Conservation (phyloP, 2,113 vertebrate genomes). For the Paraplagusia blochii region DNA sequence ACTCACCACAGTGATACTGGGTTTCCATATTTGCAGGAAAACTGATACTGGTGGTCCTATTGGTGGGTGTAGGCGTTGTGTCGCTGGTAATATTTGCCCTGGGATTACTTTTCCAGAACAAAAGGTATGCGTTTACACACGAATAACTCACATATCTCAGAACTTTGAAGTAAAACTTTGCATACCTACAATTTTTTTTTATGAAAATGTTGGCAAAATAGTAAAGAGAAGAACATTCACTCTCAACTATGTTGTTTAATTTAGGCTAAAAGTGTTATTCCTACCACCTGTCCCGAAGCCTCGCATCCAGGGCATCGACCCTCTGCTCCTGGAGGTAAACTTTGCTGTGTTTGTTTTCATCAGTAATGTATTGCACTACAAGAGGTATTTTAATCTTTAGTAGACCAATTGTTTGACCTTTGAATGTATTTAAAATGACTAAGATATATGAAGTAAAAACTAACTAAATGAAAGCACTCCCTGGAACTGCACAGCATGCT, state of each 20-base stretch:
- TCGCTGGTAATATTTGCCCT: constrained; percentile 62
- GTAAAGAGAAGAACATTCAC: background rate
- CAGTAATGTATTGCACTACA: too few relatives aligned
- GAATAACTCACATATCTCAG: background rate
- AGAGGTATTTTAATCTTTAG: too few relatives aligned
- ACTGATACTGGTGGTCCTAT: constrained; percentile 59
- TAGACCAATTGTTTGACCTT: too few relatives aligned
- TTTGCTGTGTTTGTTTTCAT: too few relatives aligned
- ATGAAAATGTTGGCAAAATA: too few relatives aligned
- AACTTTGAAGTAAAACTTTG: too few relatives aligned
- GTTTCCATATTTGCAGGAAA: constrained; percentile 48
- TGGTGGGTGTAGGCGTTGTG: constrained; percentile 45
- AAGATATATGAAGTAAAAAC: too few relatives aligned
- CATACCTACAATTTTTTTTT: too few relatives aligned
- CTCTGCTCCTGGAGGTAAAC: constrained; percentile 70
- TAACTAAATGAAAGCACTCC: too few relatives aligned
- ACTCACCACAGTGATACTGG: background rate
- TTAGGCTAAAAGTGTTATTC: constrained; percentile 72
- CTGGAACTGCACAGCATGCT: too few relatives aligned
- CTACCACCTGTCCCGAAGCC: constrained; percentile 74
- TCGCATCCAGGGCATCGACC: constrained; percentile 69
- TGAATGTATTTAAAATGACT: too few relatives aligned
- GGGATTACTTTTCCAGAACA: constrained; percentile 63
- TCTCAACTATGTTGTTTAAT: background rate
- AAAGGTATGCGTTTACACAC: constrained; percentile 56